These are phyloP conservation scores for Sweltsa coloradensis DNA, from an alignment of 1,140 invertebrate species.

Conservation along the genomic window DNA sequence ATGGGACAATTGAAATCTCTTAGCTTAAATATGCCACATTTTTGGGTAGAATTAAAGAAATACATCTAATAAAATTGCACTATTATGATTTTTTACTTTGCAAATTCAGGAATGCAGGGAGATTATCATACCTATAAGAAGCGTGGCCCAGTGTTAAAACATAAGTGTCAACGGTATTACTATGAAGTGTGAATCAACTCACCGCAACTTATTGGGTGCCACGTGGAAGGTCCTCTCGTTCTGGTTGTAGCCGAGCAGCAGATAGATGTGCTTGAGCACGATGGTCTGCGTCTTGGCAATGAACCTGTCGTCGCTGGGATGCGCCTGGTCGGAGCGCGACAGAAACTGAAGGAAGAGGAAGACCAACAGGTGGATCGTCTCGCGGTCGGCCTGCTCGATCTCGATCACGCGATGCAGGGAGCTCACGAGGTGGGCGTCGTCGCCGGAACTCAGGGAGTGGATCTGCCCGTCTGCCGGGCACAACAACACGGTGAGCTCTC, in stretches of 20 bases:
- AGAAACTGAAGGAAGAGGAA: slow-evolving; percentile 93
- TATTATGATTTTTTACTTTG: too few species aligned
- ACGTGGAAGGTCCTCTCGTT: slow-evolving; percentile 82
- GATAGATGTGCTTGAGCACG: slow-evolving; percentile 83
- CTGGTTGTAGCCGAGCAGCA: slow-evolving; percentile 86
- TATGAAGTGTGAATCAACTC: too few species aligned
- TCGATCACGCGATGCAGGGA: slow-evolving; percentile 74
- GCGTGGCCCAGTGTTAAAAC: too few species aligned
- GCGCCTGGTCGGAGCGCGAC: slow-evolving; percentile 63
- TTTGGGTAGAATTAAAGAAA: too few species aligned
- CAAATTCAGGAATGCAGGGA: too few species aligned
- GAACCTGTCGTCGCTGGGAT: slow-evolving; percentile 74
- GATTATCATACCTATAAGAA: too few species aligned
- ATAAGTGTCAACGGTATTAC: too few species aligned
- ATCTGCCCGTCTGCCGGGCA: slow-evolving; percentile 68
- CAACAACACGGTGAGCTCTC: too few species aligned
- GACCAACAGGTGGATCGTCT: slow-evolving; percentile 91
- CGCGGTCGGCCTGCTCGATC: slow-evolving; percentile 85
- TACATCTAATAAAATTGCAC: too few species aligned
- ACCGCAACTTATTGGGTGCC: slow-evolving; percentile 77
- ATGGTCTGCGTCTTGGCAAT: slow-evolving; percentile 66
- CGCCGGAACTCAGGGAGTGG: slow-evolving; percentile 55
- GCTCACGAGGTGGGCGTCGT: slow-evolving; percentile 51
- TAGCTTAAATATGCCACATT: too few species aligned
- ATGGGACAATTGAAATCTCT: too few species aligned